These are phyloP conservation scores for Amphipoea oculea DNA, from an alignment of 2,888 invertebrate species.

Conservation along the genomic window DNA sequence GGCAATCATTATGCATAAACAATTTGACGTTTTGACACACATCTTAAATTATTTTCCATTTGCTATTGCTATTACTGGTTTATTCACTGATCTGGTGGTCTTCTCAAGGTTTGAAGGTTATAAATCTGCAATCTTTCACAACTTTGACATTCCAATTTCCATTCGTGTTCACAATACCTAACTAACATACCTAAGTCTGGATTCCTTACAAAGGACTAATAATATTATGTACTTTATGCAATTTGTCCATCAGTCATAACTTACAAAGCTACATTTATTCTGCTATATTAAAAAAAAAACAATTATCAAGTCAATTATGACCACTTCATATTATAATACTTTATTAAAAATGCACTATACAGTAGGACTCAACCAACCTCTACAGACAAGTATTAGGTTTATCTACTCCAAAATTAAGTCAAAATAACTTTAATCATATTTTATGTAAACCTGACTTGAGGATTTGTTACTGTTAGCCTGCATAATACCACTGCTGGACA, in stretches of 20 bases:
- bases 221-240: not conserved
- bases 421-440: not conserved
- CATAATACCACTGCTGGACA: not conserved
- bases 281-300: not conserved
- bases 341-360: not conserved
- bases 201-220: not conserved
- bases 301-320: not conserved
- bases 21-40: slow-evolving; percentile 29
- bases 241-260: not conserved
- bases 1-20: slow-evolving; percentile 45
- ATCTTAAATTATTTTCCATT: slow-evolving; percentile 17
- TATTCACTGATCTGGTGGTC: slow-evolving; percentile 14
- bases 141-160: slow-evolving; percentile 55
- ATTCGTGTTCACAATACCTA: slow-evolving; percentile 28
- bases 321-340: not conserved
- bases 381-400: not conserved
- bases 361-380: not conserved
- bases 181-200: not conserved
- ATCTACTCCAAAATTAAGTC: not conserved
- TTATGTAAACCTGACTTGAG: not conserved
- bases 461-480: not conserved
- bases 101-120: slow-evolving; percentile 73
- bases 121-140: slow-evolving; percentile 62
- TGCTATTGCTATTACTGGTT: slow-evolving; percentile 9
- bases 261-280: not conserved